Base-by-base conservation (phyloP, 2,888 invertebrate genomes). In the Hartigia nigra region DNA sequence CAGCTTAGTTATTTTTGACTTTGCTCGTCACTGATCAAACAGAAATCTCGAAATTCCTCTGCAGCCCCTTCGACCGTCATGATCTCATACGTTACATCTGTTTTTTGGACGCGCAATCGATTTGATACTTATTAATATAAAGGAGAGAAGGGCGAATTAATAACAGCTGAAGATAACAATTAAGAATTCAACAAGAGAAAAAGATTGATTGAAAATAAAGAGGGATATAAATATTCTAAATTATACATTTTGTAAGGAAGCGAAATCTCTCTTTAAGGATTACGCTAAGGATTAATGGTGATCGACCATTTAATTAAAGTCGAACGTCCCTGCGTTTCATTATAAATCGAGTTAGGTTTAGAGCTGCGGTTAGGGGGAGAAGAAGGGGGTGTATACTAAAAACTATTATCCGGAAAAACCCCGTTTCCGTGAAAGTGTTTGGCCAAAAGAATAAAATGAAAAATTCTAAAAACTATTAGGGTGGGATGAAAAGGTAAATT, bases 51-150 rank as follows among this genome's bases (percentile, higher is more conserved):
- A 55, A 72, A 79, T 82, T 79, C 76, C 79, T 78, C 80, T 79
- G 82, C 81, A 79, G 79, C 81, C 82, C 80, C 81, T 80, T 84
- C 82, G 83, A 81, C 79, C 82, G 81, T 83, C 80, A 86, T 87
- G 87, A 87, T 87, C 87, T 87, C 87, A 87, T 85, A 83, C 77
- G 79, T 83, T 84, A 83, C 81, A 81, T 77, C 85, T 78, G 79
- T 82, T 81, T 55, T 55, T 82, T 76, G 80, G 78, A 82, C 81
- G 81, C 82, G 83, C 80, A 76, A 81, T 80, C 79, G 81, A 80
- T 86, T 85, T 82, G 82, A 84, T 83, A 78, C 81, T 83, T 80
- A 84, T 82, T 74, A 74, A 74, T 35, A 72, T 72, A 72, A 72
- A 72, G 39, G 72, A 31, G 72, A 72, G 72, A 31, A 12, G 72